Evolutionary conservation across 2,888 invertebrate species (phyloP).

Genomic region (Acleris sparsana): DNA sequence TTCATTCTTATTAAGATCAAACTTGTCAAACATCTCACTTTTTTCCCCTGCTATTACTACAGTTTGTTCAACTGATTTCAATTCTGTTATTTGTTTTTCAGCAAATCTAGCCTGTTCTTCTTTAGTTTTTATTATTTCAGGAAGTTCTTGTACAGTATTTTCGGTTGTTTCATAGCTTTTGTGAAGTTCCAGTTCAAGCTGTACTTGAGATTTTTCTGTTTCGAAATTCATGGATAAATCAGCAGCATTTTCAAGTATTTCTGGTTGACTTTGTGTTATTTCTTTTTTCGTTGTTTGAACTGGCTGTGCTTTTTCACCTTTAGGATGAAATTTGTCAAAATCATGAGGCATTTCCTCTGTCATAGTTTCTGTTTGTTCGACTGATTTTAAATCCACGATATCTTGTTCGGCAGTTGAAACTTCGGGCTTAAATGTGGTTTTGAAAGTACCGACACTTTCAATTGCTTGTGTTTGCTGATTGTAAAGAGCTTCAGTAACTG

Average conservation of each 20-base stretch:
- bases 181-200: constrained; percentile 54
- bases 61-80: constrained; percentile 58
- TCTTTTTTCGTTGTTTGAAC: constrained; percentile 50
- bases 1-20: constrained; percentile 44
- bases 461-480: background rate
- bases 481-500: constrained; percentile 6
- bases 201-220: constrained; percentile 46
- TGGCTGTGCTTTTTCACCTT: constrained; percentile 53
- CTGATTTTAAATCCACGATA: background rate
- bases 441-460: background rate
- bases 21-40: constrained; percentile 44
- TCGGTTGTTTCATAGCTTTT: constrained; percentile 62
- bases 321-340: constrained; percentile 42
- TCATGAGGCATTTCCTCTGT: constrained; percentile 41
- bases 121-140: constrained; percentile 43
- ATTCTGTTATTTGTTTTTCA: constrained; percentile 50
- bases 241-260: background rate
- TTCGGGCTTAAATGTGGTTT: background rate
- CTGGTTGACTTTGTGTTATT: constrained; percentile 46
- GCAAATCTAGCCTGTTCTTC: constrained; percentile 48
- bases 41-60: constrained; percentile 56
- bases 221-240: constrained; percentile 39
- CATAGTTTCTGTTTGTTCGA: background rate
- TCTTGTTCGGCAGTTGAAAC: constrained; percentile 1
- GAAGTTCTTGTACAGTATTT: constrained; percentile 52